These are phyloP conservation scores for Allophyes oxyacanthae DNA, from an alignment of 2,888 invertebrate genomes.

Conservation along the genomic window DNA sequence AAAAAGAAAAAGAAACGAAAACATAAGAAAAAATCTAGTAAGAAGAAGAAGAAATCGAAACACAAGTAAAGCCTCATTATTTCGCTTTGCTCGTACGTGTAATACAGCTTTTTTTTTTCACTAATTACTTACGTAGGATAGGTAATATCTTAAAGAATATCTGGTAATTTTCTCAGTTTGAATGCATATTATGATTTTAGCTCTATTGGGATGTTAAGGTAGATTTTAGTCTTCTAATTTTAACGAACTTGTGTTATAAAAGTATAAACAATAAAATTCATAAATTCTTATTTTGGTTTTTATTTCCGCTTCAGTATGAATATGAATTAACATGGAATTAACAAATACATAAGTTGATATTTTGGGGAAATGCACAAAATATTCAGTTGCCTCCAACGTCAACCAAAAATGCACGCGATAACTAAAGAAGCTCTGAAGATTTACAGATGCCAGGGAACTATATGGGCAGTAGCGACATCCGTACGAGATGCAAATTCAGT, in stretches of 20 bases:
- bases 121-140: conserved; percentile 34
- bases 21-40: conserved; percentile 91
- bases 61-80: conserved; percentile 73
- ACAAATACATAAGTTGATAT: too few relatives aligned
- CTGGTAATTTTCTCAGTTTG: conserved; percentile 42
- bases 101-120: conserved; percentile 36
- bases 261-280: conserved; percentile 29
- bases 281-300: conserved; percentile 15
- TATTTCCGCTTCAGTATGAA: neutral
- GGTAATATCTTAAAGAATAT: conserved; percentile 35
- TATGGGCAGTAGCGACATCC: too few relatives aligned
- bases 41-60: conserved; percentile 92
- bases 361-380: too few relatives aligned
- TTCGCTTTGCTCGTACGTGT: conserved; percentile 28
- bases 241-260: conserved; percentile 20
- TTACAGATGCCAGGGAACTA: too few relatives aligned
- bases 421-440: too few relatives aligned
- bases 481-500: too few relatives aligned
- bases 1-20: conserved; percentile 92
- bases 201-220: conserved; percentile 27
- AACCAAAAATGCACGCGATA: too few relatives aligned
- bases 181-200: conserved; percentile 34
- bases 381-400: too few relatives aligned
- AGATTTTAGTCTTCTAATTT: conserved; percentile 37
- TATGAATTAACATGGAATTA: too few relatives aligned